Percentiles rank a stretch among this genome's conserved stretches.
Conservation (phyloP, 2,888 invertebrate genomes). For the Leptothorax acervorum region DNA sequence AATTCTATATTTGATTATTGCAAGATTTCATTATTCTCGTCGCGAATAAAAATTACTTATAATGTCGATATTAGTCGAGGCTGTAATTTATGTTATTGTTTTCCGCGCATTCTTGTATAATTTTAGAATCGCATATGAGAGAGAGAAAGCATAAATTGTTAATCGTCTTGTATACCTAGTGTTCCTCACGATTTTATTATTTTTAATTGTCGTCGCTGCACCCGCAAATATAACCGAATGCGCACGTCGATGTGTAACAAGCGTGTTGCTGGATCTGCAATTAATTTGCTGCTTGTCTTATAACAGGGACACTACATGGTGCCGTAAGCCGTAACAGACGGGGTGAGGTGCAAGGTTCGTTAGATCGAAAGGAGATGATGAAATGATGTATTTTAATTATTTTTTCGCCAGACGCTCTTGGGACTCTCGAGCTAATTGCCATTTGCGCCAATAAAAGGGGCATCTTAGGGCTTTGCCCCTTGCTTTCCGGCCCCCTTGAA, state of each 20-base stretch:
- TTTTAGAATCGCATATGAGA: background rate
- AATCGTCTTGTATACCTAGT: slow-evolving; percentile 16
- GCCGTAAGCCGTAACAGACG: slow-evolving; percentile 12
- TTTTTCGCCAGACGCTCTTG: slow-evolving; percentile 61
- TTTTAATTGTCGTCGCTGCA: background rate
- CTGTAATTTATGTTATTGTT: background rate
- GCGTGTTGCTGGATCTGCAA: slow-evolving; percentile 59
- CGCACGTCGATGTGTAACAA: slow-evolving; percentile 2
- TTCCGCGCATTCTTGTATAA: background rate
- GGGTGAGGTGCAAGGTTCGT: slow-evolving; percentile 58
- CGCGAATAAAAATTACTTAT: background rate
- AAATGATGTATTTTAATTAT: slow-evolving; percentile 73
- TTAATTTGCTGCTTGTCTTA: slow-evolving; percentile 65
- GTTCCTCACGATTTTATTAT: background rate
- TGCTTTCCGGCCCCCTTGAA: background rate
- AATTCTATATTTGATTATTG: background rate
- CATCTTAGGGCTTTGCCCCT: slow-evolving; percentile 55
- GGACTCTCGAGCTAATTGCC: slow-evolving; percentile 74
- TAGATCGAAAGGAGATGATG: slow-evolving; percentile 62
- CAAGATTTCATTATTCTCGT: background rate
- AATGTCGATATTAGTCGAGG: background rate
- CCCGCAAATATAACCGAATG: background rate
- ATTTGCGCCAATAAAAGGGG: slow-evolving; percentile 75
- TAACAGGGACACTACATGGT: slow-evolving; percentile 50
- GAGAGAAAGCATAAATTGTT: background rate